These are phyloP conservation scores for Motacilla alba DNA, from an alignment of 2,113 vertebrate species.

Conservation along the genomic window DNA sequence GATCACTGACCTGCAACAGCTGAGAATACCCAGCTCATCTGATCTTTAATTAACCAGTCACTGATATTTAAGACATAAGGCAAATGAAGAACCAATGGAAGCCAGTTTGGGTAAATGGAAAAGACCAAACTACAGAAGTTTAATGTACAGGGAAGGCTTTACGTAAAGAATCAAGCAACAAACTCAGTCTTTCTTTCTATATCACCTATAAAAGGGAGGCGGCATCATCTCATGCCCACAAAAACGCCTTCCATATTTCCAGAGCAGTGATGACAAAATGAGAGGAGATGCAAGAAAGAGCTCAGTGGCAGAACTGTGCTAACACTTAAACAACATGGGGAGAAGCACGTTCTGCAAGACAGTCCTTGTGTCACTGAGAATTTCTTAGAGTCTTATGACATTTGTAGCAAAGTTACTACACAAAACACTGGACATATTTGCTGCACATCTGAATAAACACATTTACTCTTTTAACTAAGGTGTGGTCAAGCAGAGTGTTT, in stretches of 20 bases:
- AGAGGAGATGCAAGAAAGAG: background rate
- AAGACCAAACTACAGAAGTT: background rate
- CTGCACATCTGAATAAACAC: background rate
- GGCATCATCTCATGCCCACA: background rate
- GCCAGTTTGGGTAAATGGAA: background rate
- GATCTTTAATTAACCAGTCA: background rate
- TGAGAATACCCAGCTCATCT: background rate
- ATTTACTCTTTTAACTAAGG: background rate
- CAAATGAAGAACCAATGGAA: background rate
- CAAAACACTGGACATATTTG: background rate
- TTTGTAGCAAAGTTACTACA: background rate
- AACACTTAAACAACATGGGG: accelerated
- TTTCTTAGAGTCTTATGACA: background rate
- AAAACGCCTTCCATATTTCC: background rate
- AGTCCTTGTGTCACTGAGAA: background rate
- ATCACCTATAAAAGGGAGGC: background rate
- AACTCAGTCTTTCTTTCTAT: background rate
- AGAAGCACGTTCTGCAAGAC: background rate
- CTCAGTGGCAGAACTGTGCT: background rate
- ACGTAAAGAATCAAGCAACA: background rate
- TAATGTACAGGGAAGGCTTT: background rate
- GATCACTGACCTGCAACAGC: background rate
- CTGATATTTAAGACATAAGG: background rate
- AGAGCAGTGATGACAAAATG: background rate
- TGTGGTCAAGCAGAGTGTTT: background rate